Percentiles rank a stretch among this genome's conserved stretches.
Evolutionary conservation across 2,797 vertebrate genomes (phyloP).

Genomic region (Pseudochirops cupreus): DNA sequence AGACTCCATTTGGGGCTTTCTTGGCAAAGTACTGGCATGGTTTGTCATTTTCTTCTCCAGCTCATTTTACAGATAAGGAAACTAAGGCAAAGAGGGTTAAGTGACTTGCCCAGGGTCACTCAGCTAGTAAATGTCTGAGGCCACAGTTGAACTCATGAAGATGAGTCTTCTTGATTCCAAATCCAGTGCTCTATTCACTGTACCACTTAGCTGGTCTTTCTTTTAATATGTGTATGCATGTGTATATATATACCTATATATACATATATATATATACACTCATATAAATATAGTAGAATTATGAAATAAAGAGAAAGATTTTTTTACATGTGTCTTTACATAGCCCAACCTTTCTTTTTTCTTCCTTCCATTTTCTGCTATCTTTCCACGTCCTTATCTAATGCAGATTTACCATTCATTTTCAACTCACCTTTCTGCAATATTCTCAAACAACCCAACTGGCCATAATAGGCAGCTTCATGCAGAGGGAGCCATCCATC

Average conservation of each 20-base stretch:
- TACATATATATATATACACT: no score
- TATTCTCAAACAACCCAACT: constrained; percentile 88
- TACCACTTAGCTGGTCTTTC: no score
- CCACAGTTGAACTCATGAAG: neutral
- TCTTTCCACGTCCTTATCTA: neutral
- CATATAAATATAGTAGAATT: neutral
- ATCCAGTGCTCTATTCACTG: neutral
- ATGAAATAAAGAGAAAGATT: neutral
- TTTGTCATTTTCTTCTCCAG: neutral
- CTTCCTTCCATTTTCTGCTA: neutral
- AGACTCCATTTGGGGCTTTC: neutral
- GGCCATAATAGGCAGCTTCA: constrained; percentile 92
- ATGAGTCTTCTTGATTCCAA: neutral
- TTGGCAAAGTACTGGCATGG: neutral
- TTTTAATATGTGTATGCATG: neutral
- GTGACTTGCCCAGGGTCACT: neutral
- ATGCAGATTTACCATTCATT: neutral
- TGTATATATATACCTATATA: no score
- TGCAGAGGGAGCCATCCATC: constrained; percentile 96
- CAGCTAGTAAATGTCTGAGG: neutral
- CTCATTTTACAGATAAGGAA: neutral
- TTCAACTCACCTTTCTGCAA: constrained; percentile 90
- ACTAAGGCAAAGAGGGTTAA: neutral
- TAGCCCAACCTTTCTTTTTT: neutral
- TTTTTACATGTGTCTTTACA: neutral